Percentiles rank a stretch among this genome's conserved stretches.
Conservation (phyloP, 2,797 vertebrate species). For the Micropoecilia bifurca region DNA sequence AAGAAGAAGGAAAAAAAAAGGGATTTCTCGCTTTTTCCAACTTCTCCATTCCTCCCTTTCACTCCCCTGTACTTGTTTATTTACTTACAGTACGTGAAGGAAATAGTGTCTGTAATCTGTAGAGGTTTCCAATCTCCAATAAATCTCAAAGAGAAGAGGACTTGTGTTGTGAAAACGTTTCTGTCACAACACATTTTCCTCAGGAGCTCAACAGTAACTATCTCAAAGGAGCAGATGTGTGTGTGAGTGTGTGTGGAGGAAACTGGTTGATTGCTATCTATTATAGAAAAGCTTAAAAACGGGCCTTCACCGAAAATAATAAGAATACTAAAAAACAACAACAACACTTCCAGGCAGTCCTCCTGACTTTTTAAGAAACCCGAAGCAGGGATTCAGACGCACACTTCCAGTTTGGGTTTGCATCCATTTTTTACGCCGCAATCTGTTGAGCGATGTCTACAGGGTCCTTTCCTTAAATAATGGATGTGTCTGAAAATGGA, state of each 20-base stretch:
- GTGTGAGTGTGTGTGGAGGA: slow-evolving; percentile 45
- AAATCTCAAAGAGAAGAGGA: slow-evolving; percentile 58
- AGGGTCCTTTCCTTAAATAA: slow-evolving; percentile 79
- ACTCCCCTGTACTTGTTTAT: slow-evolving; percentile 24
- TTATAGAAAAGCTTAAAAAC: slow-evolving; percentile 67
- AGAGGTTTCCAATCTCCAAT: slow-evolving; percentile 44
- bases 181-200: slow-evolving; percentile 50
- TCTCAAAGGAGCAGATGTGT: slow-evolving; percentile 72
- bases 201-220: slow-evolving; percentile 46
- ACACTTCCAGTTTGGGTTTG: slow-evolving; percentile 59
- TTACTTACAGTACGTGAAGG: slow-evolving; percentile 16
- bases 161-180: slow-evolving; percentile 56
- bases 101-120: slow-evolving; percentile 49
- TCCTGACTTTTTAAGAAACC: slow-evolving; percentile 27
- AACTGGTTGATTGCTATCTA: slow-evolving; percentile 74
- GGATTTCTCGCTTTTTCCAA: not conserved
- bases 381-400: slow-evolving; percentile 34
- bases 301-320: not conserved
- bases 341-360: not conserved
- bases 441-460: slow-evolving; percentile 78
- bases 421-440: slow-evolving; percentile 76
- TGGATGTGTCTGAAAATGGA: slow-evolving; percentile 79
- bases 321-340: slow-evolving; percentile 18
- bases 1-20: not conserved
- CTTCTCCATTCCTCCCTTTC: not conserved